Evolutionary conservation across 2,888 invertebrate species (phyloP).

Genomic region (Brachylomia viminalis): DNA sequence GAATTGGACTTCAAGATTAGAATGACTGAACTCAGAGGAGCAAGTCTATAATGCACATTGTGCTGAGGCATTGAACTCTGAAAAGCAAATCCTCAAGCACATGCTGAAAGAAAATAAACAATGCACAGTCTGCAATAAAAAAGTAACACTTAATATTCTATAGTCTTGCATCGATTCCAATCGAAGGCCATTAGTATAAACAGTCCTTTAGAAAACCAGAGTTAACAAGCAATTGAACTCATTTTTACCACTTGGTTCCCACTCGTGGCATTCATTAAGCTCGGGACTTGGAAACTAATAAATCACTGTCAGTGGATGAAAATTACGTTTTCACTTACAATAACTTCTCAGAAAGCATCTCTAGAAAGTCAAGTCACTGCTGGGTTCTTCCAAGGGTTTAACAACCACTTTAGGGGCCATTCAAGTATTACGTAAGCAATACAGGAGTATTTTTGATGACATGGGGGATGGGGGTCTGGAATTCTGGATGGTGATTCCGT

Average conservation of each 20-base stretch:
- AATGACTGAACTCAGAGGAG: not conserved
- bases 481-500: too few species aligned
- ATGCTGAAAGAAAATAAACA: not conserved
- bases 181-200: conserved; percentile 17
- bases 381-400: not conserved
- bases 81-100: not conserved
- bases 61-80: too few species aligned
- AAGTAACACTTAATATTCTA: not conserved
- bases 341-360: not conserved
- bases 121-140: not conserved
- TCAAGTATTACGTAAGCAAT: too few species aligned
- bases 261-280: not conserved
- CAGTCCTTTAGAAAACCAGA: conserved; percentile 4
- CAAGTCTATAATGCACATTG: not conserved
- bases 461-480: too few species aligned
- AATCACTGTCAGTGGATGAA: conserved; percentile 6
- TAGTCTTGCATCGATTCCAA: conserved; percentile 5
- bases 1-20: not conserved
- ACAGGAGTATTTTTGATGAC: too few species aligned
- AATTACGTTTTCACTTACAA: not conserved
- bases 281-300: conserved; percentile 12
- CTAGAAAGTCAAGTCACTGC: not conserved
- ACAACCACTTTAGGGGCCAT: not conserved
- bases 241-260: conserved; percentile 20
- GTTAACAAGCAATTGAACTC: conserved; percentile 51